A percentile compares a stretch with the other conserved stretches of the same genome.
phyloP scores from a whole-genome alignment of 2,113 vertebrate species.

The Condylura cristata region DNA sequence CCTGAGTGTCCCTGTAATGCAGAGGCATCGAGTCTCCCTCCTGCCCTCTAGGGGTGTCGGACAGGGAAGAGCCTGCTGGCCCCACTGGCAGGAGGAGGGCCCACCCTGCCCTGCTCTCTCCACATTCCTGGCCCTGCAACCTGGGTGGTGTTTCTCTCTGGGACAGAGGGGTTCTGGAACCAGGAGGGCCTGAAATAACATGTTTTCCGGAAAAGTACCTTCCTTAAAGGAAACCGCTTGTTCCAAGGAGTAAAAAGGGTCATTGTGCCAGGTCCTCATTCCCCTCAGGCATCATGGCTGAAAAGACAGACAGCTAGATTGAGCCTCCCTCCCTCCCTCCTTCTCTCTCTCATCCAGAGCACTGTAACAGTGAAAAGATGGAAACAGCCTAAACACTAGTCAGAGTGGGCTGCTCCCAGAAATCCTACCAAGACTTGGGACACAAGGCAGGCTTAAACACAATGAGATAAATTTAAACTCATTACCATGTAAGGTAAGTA shows the following conservation, averaged over 20 bases:
- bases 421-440: not conserved
- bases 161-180: constrained; percentile 35
- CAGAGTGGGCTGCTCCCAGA: not conserved
- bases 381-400: not conserved
- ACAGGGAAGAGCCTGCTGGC: not conserved
- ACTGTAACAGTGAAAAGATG: not conserved
- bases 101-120: not conserved
- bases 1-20: not conserved
- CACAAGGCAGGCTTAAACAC: not conserved
- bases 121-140: not conserved
- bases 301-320: not conserved
- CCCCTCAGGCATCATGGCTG: constrained; percentile 34
- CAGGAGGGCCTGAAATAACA: constrained; percentile 59
- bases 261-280: constrained; percentile 44
- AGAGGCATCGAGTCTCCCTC: not conserved
- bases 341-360: not conserved
- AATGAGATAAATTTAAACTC: not conserved
- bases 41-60: not conserved
- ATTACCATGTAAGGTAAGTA: not conserved
- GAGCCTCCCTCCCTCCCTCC: too few species aligned
- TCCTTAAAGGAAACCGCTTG: constrained; percentile 70
- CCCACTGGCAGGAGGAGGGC: not conserved
- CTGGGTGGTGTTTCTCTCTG: not conserved
- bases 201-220: constrained; percentile 64
- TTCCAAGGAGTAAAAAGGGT: constrained; percentile 66